Evolutionary conservation across 2,888 invertebrate genomes (phyloP), one percentile per base, ranked within the genome.

Genomic region (Drosophila trichaetosa): DNA sequence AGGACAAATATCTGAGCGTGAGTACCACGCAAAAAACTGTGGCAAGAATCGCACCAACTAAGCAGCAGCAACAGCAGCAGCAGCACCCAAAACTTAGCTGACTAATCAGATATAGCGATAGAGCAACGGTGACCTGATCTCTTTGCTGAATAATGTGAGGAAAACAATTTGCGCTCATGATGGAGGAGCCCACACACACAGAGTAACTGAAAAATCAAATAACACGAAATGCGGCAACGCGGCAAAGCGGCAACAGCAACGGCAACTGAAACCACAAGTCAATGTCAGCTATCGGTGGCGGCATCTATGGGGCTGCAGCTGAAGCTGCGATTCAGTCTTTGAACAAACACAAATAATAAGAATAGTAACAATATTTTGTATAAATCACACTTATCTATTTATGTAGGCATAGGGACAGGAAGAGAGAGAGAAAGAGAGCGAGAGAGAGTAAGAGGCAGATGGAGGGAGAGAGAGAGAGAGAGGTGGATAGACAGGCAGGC

Each of bases 221-320:
- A 60, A 69, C 76, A 73, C 63, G 73, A 81, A 70, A 73, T 64
- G 77, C 80, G 72, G 65, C 57, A 59, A 61, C 21, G n/a, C 8
- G 11, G 34, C 34, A 53, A 16, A 52, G 31, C 61, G 72, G 82
- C 87, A 88, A 86, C 80, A 73, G 82, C 88, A 88, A 85, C 64
- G 72, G 83, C 87, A 87, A 87, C 80, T 73, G 82, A 89, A 89
- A 86, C 89, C 90, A 84, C 88, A 91, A 91, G 90, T 91, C 91
- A 91, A 91, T 91, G 91, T 91, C 91, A 91, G 76, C 69, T 51
- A 56, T 38, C 84, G 82, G 85, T 85, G 80, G 82, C 86, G 85
- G 82, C 82, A 83, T 83, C 84, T 77, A 63, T 73, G 67, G 76
- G 66, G 38, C 72, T 65, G 64, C 66, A 72, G 68, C 54, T 61